A percentile compares a stretch with the other conserved stretches of the same genome.
Conservation (phyloP, 1,140 invertebrate species). For the Phthorimaea operculella region DNA sequence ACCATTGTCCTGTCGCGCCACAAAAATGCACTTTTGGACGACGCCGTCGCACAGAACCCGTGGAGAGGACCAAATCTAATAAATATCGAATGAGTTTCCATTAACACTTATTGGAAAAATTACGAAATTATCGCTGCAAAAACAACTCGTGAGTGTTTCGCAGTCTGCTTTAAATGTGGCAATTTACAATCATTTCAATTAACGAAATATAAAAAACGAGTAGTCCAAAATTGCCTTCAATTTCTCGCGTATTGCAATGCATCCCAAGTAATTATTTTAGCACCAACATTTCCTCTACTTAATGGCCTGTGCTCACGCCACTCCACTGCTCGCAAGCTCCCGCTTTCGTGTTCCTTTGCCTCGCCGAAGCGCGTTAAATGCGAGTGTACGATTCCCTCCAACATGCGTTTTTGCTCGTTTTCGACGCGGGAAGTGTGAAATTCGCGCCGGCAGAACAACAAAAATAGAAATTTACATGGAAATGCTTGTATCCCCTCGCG, state of each 20-base stretch:
- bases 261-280: slow-evolving; percentile 5
- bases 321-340: slow-evolving; percentile 19
- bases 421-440: slow-evolving; percentile 31
- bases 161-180: neutral
- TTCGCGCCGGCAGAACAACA: slow-evolving; percentile 26
- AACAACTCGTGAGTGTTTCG: too few relatives aligned
- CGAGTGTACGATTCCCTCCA: slow-evolving; percentile 22
- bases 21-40: slow-evolving; percentile 29
- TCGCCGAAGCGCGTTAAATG: slow-evolving; percentile 15
- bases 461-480: slow-evolving; percentile 15
- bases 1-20: slow-evolving; percentile 37
- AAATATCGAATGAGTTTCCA: neutral
- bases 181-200: neutral
- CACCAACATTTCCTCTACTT: slow-evolving; percentile 19
- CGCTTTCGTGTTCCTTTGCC: slow-evolving; percentile 18
- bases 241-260: neutral
- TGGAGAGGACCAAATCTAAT: neutral
- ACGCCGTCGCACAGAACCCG: slow-evolving; percentile 3
- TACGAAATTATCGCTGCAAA: neutral
- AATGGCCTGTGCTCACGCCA: slow-evolving; percentile 21
- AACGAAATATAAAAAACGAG: neutral
- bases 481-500: slow-evolving; percentile 6
- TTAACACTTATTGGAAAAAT: neutral
- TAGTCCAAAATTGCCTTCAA: neutral
- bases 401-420: slow-evolving; percentile 21